Base-by-base conservation (phyloP, 2,113 vertebrate genomes). In the Laticauda colubrina region DNA sequence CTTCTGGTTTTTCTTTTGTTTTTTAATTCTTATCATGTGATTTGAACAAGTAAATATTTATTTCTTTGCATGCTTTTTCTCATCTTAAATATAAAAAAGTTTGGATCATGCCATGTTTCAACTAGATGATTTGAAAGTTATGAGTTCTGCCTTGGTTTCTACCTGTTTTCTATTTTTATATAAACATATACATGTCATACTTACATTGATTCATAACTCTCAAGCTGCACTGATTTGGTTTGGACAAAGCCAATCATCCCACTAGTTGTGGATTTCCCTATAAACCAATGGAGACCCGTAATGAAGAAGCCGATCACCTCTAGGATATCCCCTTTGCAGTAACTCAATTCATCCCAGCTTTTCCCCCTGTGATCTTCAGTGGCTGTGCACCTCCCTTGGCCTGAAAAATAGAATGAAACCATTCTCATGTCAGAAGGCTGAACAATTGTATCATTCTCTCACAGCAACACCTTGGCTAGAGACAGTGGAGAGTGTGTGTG, bases 221-320 rank as follows among this genome's bases (percentile, higher is more conserved):
- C 96, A 0, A 98, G 97, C 55, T 97, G 98, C 94, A 99, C 96
- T 14, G 97, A 97, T 57, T 39, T 96, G 89, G 96, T 97, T 92
- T 98, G 98, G 85, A 99, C 97, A 61, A 99, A 99, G 94, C 99
- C 99, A 1, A 94, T 94, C 86, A 86, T 96, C 55, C 99, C 98
- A 0, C 97, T 99, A 91, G 96, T 97, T 10, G 92, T 43, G 45
- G 98, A 98, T 96, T 95, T 98, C 85, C 98, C 99, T 54, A 99
- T 97, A 95, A 99, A 99, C 96, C 98, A 97, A 0, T 94, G 98
- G 87, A 99, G 97, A 21, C 98, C 98, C 6, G 98, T 97, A 26
- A 99, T 89, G 92, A 99, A 92, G 90, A 99, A 98, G 39, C 99
- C 99, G 0, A 98, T 95, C 90, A 99, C 97, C 94, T 99, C 98